Base-by-base conservation (phyloP, 2,888 invertebrate genomes). In the Polymixis flavicincta region DNA sequence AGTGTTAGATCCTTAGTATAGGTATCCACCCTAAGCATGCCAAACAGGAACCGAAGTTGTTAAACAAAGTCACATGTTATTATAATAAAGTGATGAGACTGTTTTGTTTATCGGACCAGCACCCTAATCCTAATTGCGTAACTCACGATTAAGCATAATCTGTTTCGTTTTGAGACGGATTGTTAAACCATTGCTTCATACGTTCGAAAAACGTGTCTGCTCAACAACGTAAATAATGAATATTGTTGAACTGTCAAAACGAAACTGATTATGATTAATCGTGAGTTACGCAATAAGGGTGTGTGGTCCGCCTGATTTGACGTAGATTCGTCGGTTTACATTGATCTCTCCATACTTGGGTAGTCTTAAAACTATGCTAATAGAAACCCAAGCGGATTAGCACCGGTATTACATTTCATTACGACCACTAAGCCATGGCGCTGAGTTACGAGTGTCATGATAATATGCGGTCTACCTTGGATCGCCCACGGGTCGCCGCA, bases 401-500 rank as follows among this genome's bases (percentile, higher is more conserved):
- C n/a, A 25, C 5, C 1, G 14, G 37, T 19, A 59, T 73, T 55
- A 84, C 8, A 80, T 71, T 61, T 32, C 52, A 63, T 77, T 66
- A 61, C 42, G 13, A 60, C 32, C 7, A 28, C 7, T 52, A 70
- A 72, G 32, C 13, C 19, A 75, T 74, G 52, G 74, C 71, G 69
- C 28, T 74, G 66, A 81, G 48, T 66, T 71, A 57, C 42, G 60
- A 66, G n/a, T 57, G 61, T 25, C 42, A 65, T 61, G 66, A 52
- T 61, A 71, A 61, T 52, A 69, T 68, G 80, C 76, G 45, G 76
- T 54, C 78, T 70, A 22, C 84, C 75, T 84, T 85, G 85, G 57
- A 1, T 60, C 72, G 76, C 92, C 92, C 88, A 92, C 90, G 77
- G 71, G 61, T 74, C 82, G 87, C 91, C 89, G 87, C 85, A 90